Percentiles rank a stretch among this genome's conserved stretches.
These are phyloP conservation scores for Drosophila tropicalis DNA, from an alignment of 1,140 invertebrate genomes.

Conservation along the genomic window DNA sequence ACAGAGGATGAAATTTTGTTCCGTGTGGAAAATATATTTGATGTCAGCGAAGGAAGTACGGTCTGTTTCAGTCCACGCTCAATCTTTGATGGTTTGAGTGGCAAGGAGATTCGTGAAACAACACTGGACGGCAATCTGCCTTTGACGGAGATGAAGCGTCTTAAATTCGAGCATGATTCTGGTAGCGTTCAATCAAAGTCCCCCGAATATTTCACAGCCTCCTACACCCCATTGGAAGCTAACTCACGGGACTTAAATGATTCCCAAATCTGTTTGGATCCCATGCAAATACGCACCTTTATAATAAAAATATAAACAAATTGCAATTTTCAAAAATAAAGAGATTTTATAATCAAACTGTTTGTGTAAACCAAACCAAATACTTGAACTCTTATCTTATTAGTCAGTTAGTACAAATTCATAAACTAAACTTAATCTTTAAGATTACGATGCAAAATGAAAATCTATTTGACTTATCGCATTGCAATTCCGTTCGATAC, in stretches of 20 bases:
- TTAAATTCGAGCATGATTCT: constrained; percentile 62
- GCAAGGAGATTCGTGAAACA: constrained; percentile 62
- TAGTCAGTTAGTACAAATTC: not conserved
- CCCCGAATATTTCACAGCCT: constrained; percentile 24
- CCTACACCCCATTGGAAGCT: constrained; percentile 31
- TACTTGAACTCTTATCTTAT: not conserved
- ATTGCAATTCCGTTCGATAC: not conserved
- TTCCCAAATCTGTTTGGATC: constrained; percentile 61
- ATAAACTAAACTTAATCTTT: not conserved
- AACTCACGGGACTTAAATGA: constrained; percentile 38
- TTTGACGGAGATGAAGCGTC: constrained; percentile 54
- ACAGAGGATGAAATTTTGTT: constrained; percentile 88
- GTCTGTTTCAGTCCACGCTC: constrained; percentile 59
- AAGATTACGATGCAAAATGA: not conserved
- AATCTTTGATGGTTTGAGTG: constrained; percentile 53
- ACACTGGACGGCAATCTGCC: constrained; percentile 68
- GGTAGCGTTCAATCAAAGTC: constrained; percentile 9
- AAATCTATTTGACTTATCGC: constrained; percentile 3
- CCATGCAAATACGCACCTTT: constrained; percentile 79
- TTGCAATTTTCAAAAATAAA: not conserved
- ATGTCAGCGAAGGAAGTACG: constrained; percentile 88
- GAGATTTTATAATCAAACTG: not conserved
- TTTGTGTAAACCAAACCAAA: not conserved
- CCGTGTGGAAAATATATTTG: constrained; percentile 94
- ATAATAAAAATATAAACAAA: constrained; percentile 32